These are phyloP conservation scores for Helicoverpa zea DNA, from an alignment of 1,140 invertebrate species.

Conservation along the genomic window DNA sequence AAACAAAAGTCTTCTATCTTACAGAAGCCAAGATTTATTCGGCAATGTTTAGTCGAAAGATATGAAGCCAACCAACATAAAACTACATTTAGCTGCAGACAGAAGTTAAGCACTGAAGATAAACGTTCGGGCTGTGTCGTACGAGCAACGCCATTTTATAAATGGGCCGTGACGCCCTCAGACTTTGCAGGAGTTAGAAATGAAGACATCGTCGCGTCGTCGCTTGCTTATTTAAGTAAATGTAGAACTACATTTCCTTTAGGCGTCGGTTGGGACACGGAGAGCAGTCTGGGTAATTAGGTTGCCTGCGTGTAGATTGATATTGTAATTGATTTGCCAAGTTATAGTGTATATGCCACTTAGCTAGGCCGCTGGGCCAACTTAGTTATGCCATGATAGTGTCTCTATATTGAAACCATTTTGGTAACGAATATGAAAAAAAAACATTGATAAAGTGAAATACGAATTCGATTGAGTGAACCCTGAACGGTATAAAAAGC, in stretches of 20 bases:
- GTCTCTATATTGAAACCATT: no score
- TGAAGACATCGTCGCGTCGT: constrained; percentile 27
- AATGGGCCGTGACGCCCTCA: constrained; percentile 34
- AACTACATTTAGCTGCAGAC: constrained; percentile 1
- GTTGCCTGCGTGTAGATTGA: constrained; percentile 7
- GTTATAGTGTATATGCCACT: neutral
- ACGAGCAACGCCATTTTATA: constrained; percentile 37
- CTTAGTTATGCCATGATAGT: no score
- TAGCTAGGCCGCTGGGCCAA: neutral
- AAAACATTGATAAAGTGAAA: neutral
- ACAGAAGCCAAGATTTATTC: neutral
- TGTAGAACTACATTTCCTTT: neutral
- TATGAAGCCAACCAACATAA: constrained; percentile 12
- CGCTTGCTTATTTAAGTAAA: constrained; percentile 5
- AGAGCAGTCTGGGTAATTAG: constrained; percentile 5
- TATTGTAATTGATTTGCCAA: constrained; percentile 4
- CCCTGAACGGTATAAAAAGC: constrained; percentile 3
- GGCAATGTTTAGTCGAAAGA: neutral
- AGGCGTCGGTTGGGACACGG: neutral
- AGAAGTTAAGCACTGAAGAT: constrained; percentile 28
- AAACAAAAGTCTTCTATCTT: neutral
- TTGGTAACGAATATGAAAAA: neutral
- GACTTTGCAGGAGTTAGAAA: constrained; percentile 17
- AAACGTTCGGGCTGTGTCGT: constrained; percentile 29
- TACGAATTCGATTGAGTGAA: neutral